Conservation (phyloP, 2,113 vertebrate genomes). For the human (Homo sapiens) region DNA sequence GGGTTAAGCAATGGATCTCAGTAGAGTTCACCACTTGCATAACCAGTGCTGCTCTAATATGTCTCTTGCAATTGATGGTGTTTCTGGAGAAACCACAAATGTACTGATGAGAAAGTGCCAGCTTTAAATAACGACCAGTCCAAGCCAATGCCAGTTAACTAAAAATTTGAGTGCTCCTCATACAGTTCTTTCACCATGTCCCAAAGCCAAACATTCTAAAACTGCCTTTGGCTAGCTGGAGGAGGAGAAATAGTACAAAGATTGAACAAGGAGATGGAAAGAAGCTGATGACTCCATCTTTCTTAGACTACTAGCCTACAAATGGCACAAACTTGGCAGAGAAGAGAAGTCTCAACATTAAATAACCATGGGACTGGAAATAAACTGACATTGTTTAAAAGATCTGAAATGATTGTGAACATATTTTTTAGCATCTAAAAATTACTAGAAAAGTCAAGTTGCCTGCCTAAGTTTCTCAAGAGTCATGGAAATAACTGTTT, state of each 20-base stretch:
- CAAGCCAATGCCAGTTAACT: neutral
- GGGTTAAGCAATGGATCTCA: neutral
- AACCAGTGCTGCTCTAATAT: neutral
- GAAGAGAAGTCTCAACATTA: neutral
- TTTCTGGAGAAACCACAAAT: neutral
- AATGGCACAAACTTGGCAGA: neutral
- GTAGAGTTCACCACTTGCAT: neutral
- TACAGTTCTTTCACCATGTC: neutral
- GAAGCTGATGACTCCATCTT: neutral
- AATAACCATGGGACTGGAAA: neutral
- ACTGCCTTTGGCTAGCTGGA: neutral
- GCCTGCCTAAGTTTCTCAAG: neutral
- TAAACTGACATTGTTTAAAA: neutral
- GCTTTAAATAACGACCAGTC: neutral
- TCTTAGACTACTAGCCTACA: neutral
- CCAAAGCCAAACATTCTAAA: neutral
- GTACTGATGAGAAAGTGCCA: neutral
- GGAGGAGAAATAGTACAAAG: neutral
- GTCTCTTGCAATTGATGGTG: neutral
- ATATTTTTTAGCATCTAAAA: neutral
- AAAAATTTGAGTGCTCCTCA: neutral
- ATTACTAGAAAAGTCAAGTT: neutral
- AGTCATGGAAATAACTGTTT: neutral
- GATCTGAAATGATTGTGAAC: neutral
- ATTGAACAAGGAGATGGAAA: neutral